Percentiles rank a stretch among this genome's conserved stretches.
Conservation (phyloP, 2,113 vertebrate species). For the Rissa tridactyla region DNA sequence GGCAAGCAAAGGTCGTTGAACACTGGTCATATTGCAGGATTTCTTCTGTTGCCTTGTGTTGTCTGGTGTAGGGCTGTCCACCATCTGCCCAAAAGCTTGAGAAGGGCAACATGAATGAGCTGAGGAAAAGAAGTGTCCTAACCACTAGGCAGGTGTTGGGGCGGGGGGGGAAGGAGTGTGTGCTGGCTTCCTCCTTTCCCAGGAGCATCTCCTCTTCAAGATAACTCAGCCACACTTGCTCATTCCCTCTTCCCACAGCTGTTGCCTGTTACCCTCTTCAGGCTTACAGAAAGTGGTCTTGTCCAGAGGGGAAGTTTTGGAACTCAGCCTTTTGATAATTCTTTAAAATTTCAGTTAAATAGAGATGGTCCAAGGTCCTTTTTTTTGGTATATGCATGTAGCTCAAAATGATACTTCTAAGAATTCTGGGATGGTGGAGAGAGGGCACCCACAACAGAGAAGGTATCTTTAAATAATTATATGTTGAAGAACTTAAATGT, state of each 20-base stretch:
- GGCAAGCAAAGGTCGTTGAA: background rate
- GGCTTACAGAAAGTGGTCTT: background rate
- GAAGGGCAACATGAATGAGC: background rate
- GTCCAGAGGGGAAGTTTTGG: background rate
- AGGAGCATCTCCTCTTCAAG: background rate
- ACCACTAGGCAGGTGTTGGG: background rate
- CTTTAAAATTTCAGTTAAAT: background rate
- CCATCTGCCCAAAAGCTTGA: background rate
- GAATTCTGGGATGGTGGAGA: background rate
- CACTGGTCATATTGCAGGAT: fast-evolving
- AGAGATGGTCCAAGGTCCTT: background rate
- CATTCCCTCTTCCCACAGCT: background rate
- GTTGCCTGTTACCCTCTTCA: background rate
- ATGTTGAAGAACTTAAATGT: background rate
- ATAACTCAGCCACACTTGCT: background rate
- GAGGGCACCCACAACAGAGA: fast-evolving
- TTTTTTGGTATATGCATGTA: background rate
- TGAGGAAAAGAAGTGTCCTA: background rate
- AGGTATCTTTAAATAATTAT: background rate
- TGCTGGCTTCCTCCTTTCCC: background rate
- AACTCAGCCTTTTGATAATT: background rate
- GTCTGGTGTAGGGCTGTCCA: background rate
- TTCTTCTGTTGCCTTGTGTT: background rate
- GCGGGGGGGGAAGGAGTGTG: background rate
- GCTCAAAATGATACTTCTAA: background rate